phyloP scores from a whole-genome alignment of 2,113 vertebrate genomes.

The Podarcis raffonei region DNA sequence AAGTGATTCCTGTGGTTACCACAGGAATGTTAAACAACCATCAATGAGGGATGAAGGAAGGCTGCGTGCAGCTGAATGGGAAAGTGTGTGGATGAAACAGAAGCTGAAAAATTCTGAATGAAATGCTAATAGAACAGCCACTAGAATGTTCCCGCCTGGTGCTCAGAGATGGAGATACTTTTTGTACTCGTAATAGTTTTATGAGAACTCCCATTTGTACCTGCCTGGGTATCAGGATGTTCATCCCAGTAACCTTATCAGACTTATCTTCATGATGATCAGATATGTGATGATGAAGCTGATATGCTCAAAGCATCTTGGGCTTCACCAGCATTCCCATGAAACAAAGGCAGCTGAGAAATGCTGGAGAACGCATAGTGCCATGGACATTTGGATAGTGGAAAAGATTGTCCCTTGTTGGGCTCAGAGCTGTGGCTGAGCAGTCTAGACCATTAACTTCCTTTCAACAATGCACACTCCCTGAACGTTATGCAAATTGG shows the following conservation, averaged over 20 bases:
- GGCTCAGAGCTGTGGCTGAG: too few species aligned
- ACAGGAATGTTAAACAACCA: neutral
- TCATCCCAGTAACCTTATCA: neutral
- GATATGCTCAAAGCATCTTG: neutral
- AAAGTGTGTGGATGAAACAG: neutral
- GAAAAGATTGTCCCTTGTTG: neutral
- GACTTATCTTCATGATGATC: neutral
- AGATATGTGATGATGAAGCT: neutral
- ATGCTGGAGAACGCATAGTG: neutral
- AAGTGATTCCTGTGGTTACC: neutral
- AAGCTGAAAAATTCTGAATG: neutral
- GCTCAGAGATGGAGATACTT: neutral
- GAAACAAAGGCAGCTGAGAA: neutral
- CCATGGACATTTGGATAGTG: neutral
- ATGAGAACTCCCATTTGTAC: neutral
- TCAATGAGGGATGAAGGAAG: neutral
- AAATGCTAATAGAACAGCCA: neutral
- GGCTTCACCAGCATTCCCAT: neutral
- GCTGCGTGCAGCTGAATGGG: neutral
- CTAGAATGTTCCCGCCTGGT: too few species aligned
- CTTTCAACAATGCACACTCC: too few species aligned
- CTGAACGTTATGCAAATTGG: too few species aligned
- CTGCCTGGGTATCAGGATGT: neutral
- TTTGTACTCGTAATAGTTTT: too few species aligned
- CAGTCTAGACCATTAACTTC: too few species aligned